phyloP scores from a whole-genome alignment of 2,797 vertebrate species.

The Gallinago nigripennis region DNA sequence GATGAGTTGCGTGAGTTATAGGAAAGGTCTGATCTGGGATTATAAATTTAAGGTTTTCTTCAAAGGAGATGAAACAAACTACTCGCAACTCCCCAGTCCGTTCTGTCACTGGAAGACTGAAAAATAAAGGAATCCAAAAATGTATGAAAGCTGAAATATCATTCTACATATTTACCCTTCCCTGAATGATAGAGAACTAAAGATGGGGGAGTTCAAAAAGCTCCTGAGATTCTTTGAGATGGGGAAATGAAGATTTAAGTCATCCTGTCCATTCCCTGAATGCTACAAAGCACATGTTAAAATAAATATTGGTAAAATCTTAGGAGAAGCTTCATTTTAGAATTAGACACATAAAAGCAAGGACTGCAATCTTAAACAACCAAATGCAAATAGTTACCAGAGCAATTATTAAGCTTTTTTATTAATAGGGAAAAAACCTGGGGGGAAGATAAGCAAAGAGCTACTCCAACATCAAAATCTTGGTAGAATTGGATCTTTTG shows the following conservation, averaged over 20 bases:
- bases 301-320: neutral
- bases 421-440: neutral
- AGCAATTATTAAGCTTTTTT: neutral
- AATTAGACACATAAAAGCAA: neutral
- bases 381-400: neutral
- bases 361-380: neutral
- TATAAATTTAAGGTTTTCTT: slow-evolving; percentile 81
- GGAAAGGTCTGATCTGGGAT: slow-evolving; percentile 77
- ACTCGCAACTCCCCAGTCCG: slow-evolving; percentile 72
- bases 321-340: neutral
- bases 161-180: slow-evolving; percentile 57
- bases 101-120: slow-evolving; percentile 68
- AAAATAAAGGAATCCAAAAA: slow-evolving; percentile 70
- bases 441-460: neutral
- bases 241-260: slow-evolving; percentile 35
- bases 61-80: slow-evolving; percentile 79
- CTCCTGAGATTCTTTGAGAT: neutral
- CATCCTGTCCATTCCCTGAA: neutral
- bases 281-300: slow-evolving; percentile 1
- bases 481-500: neutral
- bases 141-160: slow-evolving; percentile 60
- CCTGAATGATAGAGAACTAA: slow-evolving; percentile 28
- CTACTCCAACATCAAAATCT: neutral
- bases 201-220: slow-evolving; percentile 47
- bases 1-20: slow-evolving; percentile 80